Evolutionary conservation across 2,113 vertebrate species (phyloP).

Genomic region (Malurus cyaneus): DNA sequence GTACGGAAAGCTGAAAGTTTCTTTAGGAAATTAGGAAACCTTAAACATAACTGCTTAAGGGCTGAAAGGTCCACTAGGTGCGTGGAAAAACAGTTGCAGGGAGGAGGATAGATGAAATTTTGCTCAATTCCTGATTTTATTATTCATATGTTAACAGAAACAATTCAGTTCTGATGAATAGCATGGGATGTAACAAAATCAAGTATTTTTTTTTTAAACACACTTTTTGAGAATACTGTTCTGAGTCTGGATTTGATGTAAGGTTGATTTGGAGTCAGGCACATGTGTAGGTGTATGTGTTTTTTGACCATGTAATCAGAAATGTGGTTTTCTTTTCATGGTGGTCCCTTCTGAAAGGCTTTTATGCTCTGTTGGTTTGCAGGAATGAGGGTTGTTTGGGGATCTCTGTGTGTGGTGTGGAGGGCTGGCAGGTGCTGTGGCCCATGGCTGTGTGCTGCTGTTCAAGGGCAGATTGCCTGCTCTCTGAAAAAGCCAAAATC

Average conservation of each 20-base stretch:
- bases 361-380: not conserved
- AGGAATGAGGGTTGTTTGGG: not conserved
- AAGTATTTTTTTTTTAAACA: not conserved
- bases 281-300: fast-evolving
- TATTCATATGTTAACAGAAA: not conserved
- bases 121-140: not conserved
- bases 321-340: not conserved
- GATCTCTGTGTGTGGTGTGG: not conserved
- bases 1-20: not conserved
- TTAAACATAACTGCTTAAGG: not conserved
- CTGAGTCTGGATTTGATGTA: not conserved
- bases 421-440: not conserved
- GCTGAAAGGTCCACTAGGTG: not conserved
- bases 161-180: not conserved
- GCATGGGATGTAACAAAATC: not conserved
- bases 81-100: not conserved
- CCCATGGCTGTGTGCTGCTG: not conserved
- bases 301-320: not conserved
- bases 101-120: not conserved
- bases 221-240: not conserved
- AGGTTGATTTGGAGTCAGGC: not conserved
- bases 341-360: not conserved
- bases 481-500: not conserved
- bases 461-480: not conserved
- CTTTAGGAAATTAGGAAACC: not conserved